A percentile compares a stretch with the other conserved stretches of the same genome.
phyloP scores from a whole-genome alignment of 2,797 vertebrate genomes.

The Podarcis siculus region DNA sequence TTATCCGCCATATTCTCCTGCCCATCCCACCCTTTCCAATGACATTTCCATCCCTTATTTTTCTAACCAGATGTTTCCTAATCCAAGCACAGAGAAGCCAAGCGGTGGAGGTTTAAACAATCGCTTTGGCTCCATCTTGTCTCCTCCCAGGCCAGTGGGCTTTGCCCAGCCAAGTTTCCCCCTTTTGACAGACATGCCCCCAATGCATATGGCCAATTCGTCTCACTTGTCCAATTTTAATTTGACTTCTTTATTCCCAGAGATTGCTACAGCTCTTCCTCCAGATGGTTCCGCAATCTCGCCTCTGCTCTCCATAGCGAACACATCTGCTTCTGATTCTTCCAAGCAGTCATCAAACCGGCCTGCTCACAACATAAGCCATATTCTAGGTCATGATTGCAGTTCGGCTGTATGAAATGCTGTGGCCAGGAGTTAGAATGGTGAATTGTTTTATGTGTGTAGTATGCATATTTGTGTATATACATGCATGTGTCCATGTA shows the following conservation, averaged over 20 bases:
- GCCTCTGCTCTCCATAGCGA: conserved; percentile 93
- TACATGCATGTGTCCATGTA: background rate
- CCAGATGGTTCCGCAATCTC: conserved; percentile 95
- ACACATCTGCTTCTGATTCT: conserved; percentile 91
- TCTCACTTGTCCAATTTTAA: conserved; percentile 98
- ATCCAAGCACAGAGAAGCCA: conserved; percentile 91
- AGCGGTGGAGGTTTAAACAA: conserved; percentile 91
- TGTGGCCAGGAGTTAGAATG: conserved; percentile 23
- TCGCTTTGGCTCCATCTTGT: conserved; percentile 96
- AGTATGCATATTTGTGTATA: background rate
- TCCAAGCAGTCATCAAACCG: conserved; percentile 94
- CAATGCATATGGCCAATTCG: conserved; percentile 94
- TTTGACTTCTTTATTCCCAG: conserved; percentile 95
- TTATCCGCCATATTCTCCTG: conserved; percentile 95
- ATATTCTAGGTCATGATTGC: conserved; percentile 98
- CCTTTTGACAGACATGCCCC: conserved; percentile 96
- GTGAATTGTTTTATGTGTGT: background rate
- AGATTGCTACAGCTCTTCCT: conserved; percentile 96
- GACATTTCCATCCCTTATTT: conserved; percentile 97
- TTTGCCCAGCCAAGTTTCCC: conserved; percentile 96
- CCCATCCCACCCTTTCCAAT: conserved; percentile 95
- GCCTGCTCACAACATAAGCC: conserved; percentile 99
- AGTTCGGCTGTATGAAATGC: conserved; percentile 90
- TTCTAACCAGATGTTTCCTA: conserved; percentile 98
- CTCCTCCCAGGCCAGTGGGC: conserved; percentile 94